These are phyloP conservation scores for Cladorhizidae sp. DNA, from an alignment of 37 sponge, comb jelly and placozoan species.

Conservation along the genomic window DNA sequence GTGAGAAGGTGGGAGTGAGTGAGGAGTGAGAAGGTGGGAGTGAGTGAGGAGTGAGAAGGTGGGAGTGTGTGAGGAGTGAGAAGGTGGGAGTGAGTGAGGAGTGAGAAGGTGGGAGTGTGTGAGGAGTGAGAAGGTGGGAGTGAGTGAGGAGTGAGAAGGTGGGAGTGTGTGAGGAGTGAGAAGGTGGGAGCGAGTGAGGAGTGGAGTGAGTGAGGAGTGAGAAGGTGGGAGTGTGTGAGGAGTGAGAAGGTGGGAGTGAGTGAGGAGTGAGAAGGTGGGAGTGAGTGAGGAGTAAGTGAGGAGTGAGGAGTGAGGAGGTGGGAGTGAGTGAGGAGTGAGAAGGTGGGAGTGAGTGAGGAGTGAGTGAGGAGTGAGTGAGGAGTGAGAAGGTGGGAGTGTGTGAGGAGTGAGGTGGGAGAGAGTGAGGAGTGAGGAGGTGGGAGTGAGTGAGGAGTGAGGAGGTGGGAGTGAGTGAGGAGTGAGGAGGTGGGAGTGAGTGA, in stretches of 20 bases:
- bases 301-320: neutral
- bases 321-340: too few relatives aligned
- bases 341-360: neutral
- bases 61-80: neutral
- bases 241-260: neutral
- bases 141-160: too few relatives aligned
- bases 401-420: too few relatives aligned
- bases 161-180: neutral
- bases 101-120: too few relatives aligned
- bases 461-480: neutral
- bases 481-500: neutral
- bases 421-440: neutral
- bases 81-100: too few relatives aligned
- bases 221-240: too few relatives aligned
- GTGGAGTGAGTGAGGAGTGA: too few relatives aligned
- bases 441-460: neutral
- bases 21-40: neutral
- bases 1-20: neutral
- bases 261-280: neutral
- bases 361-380: neutral
- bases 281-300: neutral
- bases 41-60: too few relatives aligned
- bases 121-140: too few relatives aligned
- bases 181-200: neutral
- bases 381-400: too few relatives aligned